phyloP scores from a whole-genome alignment of 1,140 invertebrate species.

The Anoplophora glabripennis region DNA sequence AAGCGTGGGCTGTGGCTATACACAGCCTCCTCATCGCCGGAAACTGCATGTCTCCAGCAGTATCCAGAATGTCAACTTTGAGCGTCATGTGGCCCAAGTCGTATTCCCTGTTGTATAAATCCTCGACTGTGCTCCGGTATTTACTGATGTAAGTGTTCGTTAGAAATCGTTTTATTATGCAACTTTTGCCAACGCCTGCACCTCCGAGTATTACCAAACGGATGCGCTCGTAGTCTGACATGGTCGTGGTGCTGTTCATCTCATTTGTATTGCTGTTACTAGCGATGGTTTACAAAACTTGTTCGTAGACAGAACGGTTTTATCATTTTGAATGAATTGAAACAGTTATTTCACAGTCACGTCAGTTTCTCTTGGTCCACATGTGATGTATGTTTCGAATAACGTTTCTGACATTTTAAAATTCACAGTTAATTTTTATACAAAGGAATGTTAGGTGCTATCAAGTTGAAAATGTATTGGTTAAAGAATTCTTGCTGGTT shows the following conservation, averaged over 20 bases:
- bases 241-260: conserved; percentile 40
- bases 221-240: conserved; percentile 73
- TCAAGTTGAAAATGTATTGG: too few species aligned
- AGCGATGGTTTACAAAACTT: too few species aligned
- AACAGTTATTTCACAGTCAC: too few species aligned
- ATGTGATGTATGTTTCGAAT: too few species aligned
- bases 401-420: too few species aligned
- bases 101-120: conserved; percentile 84
- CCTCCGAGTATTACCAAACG: conserved; percentile 81
- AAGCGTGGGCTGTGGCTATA: conserved; percentile 86
- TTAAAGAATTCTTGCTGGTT: too few species aligned
- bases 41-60: conserved; percentile 82
- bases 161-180: conserved; percentile 83
- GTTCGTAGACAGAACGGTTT: too few species aligned
- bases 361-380: too few species aligned
- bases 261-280: too few species aligned
- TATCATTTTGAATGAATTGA: too few species aligned
- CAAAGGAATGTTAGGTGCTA: too few species aligned
- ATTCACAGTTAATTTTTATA: too few species aligned
- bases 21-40: conserved; percentile 83
- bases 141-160: conserved; percentile 80
- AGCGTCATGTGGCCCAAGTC: conserved; percentile 70
- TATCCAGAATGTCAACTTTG: conserved; percentile 87
- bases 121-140: conserved; percentile 86
- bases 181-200: conserved; percentile 78